phyloP scores from a whole-genome alignment of 2,113 vertebrate species.

The Thamnophis sirtalis region DNA sequence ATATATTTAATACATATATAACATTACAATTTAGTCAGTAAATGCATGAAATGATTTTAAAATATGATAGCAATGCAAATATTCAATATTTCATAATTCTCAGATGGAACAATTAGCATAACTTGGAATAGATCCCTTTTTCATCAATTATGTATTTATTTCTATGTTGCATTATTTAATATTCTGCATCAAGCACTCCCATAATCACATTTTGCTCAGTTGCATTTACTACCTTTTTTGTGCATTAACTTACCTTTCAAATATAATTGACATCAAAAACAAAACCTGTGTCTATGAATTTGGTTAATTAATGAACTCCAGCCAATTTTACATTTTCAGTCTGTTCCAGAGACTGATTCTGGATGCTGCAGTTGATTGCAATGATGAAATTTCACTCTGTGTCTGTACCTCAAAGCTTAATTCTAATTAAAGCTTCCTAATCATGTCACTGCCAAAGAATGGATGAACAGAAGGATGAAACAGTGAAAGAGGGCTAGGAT shows the following conservation, averaged over 20 bases:
- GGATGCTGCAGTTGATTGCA: background rate
- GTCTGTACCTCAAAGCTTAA: background rate
- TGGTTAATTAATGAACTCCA: conserved; percentile 10
- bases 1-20: conserved; percentile 25
- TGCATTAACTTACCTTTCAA: conserved; percentile 38
- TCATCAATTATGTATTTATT: conserved; percentile 56
- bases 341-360: background rate
- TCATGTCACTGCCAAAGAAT: background rate
- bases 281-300: conserved; percentile 38
- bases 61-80: conserved; percentile 44
- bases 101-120: conserved; percentile 60
- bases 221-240: conserved; percentile 34
- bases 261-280: conserved; percentile 5
- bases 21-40: conserved; percentile 20
- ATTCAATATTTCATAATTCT: conserved; percentile 59
- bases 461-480: background rate
- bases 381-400: background rate
- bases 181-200: conserved; percentile 43
- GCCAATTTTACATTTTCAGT: conserved; percentile 2
- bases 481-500: background rate
- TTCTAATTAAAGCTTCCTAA: background rate
- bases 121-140: conserved; percentile 44
- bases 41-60: conserved; percentile 59
- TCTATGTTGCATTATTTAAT: conserved; percentile 51
- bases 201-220: conserved; percentile 42